A percentile compares a stretch with the other conserved stretches of the same genome.
Conservation (phyloP, 2,113 vertebrate genomes). For the Melanerpes aurifrons region DNA sequence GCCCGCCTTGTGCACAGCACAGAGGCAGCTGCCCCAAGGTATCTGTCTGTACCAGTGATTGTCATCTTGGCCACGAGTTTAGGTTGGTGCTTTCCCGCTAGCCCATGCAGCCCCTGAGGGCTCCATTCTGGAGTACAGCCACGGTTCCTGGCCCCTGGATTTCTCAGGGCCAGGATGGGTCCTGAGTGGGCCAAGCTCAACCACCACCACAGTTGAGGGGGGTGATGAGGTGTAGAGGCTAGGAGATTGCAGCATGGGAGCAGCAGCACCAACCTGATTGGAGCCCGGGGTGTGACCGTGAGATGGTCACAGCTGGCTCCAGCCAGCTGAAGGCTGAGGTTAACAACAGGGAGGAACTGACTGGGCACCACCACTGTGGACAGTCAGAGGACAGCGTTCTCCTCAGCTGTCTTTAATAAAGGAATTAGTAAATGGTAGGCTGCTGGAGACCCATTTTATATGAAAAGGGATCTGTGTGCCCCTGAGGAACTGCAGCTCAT, state of each 20-base stretch:
- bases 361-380: fast-evolving
- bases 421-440: neutral
- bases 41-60: fast-evolving
- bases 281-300: neutral
- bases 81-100: neutral
- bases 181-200: fast-evolving
- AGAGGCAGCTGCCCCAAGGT: neutral
- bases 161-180: neutral
- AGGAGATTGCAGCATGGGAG: neutral
- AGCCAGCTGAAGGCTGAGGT: neutral
- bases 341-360: neutral
- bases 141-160: fast-evolving
- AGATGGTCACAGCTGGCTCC: neutral
- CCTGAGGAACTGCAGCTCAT: neutral
- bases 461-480: fast-evolving
- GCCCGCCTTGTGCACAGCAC: neutral
- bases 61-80: fast-evolving
- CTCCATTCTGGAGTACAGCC: fast-evolving
- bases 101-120: fast-evolving
- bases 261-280: neutral
- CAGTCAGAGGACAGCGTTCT: neutral
- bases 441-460: neutral
- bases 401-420: neutral
- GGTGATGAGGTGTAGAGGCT: neutral
- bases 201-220: fast-evolving